A percentile compares a stretch with the other conserved stretches of the same genome.
Evolutionary conservation across 2,888 invertebrate species (phyloP).

Genomic region (Sarcophaga subvicina): DNA sequence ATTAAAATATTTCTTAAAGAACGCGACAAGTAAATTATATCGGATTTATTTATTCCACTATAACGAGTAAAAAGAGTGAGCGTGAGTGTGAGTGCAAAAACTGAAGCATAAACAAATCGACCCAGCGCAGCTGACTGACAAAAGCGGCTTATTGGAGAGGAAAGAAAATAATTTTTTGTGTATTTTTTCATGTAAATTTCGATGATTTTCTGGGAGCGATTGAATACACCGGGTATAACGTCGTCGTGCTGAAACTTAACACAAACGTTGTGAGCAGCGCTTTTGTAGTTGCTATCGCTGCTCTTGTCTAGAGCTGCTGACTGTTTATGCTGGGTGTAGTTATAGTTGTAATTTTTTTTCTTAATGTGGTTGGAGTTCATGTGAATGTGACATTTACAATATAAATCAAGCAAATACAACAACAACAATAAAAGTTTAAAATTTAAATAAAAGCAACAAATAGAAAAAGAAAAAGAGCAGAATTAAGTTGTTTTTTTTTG

Average conservation of each 20-base stretch:
- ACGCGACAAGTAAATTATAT: constrained; percentile 1
- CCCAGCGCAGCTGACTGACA: not conserved
- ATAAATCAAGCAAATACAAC: constrained; percentile 56
- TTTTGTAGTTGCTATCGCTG: constrained; percentile 31
- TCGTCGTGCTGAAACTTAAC: constrained; percentile 17
- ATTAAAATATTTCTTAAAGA: not conserved
- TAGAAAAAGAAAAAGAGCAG: constrained; percentile 2
- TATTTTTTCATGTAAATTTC: not conserved
- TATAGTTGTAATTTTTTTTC: constrained; percentile 7
- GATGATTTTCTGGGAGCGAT: constrained; percentile 1
- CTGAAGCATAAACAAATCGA: constrained; percentile 31
- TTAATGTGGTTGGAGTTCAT: constrained; percentile 59
- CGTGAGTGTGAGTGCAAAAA: not conserved
- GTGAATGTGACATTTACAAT: constrained; percentile 68
- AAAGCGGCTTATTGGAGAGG: not conserved
- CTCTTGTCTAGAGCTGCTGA: constrained; percentile 11
- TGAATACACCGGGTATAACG: constrained; percentile 22
- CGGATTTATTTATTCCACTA: not conserved
- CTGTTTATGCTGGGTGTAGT: constrained; percentile 30
- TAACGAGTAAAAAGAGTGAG: not conserved
- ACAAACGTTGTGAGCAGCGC: constrained; percentile 1
- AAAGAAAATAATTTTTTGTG: not conserved
- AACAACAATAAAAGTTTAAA: not conserved
- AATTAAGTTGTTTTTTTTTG: constrained; percentile 46
- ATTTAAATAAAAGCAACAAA: not conserved